phyloP scores from a whole-genome alignment of 2,113 vertebrate genomes.

The Sakesphorus luctuosus region DNA sequence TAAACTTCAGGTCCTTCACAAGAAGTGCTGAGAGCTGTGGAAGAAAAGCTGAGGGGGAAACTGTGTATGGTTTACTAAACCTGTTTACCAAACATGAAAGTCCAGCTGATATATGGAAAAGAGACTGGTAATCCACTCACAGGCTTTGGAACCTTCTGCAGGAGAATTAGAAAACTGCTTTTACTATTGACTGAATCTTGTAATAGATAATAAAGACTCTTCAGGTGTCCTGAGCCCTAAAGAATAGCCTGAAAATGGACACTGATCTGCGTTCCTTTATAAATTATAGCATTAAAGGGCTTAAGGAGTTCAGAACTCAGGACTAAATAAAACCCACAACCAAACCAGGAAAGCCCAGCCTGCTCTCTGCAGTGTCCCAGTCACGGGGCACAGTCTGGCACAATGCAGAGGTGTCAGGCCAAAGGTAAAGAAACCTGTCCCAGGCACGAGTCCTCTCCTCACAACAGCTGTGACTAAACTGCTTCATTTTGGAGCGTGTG shows the following conservation, averaged over 20 bases:
- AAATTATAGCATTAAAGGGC: neutral
- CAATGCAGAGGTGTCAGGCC: neutral
- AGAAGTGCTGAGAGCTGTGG: neutral
- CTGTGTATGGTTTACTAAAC: neutral
- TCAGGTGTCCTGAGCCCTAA: neutral
- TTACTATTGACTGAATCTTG: neutral
- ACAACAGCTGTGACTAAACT: neutral
- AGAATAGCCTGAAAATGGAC: neutral
- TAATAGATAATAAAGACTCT: neutral
- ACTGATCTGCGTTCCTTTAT: neutral
- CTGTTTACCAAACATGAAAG: neutral
- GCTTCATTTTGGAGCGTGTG: neutral
- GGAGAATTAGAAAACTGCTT: neutral
- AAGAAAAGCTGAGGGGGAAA: neutral
- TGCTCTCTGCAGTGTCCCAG: neutral
- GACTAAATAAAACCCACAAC: neutral
- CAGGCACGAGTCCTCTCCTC: rapidly evolving
- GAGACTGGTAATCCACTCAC: neutral
- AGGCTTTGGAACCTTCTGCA: neutral
- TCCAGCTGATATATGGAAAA: neutral
- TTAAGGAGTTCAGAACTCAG: neutral
- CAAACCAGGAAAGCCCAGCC: rapidly evolving
- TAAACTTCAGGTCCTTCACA: neutral
- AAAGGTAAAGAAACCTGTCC: neutral
- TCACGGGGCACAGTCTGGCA: rapidly evolving